phyloP scores from a whole-genome alignment of 2,113 vertebrate species.

The Petaurus breviceps region DNA sequence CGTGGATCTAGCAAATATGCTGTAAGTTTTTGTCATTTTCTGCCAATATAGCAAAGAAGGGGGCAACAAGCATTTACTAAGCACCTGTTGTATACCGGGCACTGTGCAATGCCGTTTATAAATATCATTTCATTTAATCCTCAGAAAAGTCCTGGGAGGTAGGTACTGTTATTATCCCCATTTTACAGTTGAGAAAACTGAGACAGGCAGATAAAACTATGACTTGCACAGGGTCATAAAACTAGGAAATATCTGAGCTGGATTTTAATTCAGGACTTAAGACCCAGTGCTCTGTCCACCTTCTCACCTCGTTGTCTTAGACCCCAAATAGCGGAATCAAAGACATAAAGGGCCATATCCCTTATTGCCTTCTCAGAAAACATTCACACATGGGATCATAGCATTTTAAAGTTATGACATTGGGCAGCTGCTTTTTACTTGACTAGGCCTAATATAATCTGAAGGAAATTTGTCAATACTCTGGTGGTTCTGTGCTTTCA shows the following conservation, averaged over 20 bases:
- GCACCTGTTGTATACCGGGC: background rate
- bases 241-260: no score
- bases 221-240: no score
- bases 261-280: no score
- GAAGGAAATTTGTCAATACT: background rate
- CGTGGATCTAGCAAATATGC: background rate
- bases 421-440: background rate
- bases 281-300: no score
- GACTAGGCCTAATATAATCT: background rate
- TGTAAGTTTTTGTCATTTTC: background rate
- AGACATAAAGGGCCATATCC: no score
- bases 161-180: no score
- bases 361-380: no score
- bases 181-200: no score
- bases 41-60: background rate
- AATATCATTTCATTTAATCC: background rate
- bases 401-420: background rate
- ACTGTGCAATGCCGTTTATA: background rate
- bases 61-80: background rate
- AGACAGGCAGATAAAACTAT: no score
- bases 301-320: no score
- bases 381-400: background rate
- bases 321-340: no score
- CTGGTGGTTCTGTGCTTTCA: background rate
- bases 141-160: background rate